A percentile compares a stretch with the other conserved stretches of the same genome.
Evolutionary conservation across 2,113 vertebrate genomes (phyloP).

Genomic region (Callospermophilus lateralis): DNA sequence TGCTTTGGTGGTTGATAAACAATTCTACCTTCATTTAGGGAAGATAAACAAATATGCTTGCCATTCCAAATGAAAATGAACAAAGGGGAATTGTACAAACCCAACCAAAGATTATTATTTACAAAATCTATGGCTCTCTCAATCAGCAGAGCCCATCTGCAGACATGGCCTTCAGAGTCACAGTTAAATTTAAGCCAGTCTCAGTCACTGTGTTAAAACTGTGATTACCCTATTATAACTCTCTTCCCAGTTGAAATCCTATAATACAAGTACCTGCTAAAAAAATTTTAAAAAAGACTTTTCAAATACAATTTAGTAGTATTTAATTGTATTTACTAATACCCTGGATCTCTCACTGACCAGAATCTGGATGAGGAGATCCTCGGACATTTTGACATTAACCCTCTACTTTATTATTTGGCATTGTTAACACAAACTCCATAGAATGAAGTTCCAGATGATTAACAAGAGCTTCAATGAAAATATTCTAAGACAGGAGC

Average conservation of each 20-base stretch:
- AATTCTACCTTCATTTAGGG: background rate
- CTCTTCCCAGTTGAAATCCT: too few relatives aligned
- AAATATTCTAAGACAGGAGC: background rate
- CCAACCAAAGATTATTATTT: background rate
- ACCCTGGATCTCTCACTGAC: too few relatives aligned
- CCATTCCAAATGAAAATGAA: conserved; percentile 13
- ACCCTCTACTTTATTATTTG: too few relatives aligned
- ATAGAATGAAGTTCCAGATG: conserved; percentile 13
- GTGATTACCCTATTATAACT: too few relatives aligned
- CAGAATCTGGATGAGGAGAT: too few relatives aligned
- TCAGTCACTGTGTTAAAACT: background rate
- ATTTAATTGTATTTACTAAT: too few relatives aligned
- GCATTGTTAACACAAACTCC: background rate
- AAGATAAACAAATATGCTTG: background rate
- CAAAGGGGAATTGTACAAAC: background rate
- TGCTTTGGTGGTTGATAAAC: background rate
- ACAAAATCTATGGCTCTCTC: background rate
- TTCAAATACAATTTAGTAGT: too few relatives aligned
- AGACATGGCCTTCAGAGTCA: background rate
- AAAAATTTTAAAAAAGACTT: too few relatives aligned
- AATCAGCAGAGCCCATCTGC: background rate
- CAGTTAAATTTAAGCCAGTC: background rate
- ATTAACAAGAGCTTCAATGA: background rate
- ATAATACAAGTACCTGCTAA: too few relatives aligned
- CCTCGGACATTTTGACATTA: too few relatives aligned